Conservation (phyloP, 2,888 invertebrate species). For the Phragmatobia fuliginosa region DNA sequence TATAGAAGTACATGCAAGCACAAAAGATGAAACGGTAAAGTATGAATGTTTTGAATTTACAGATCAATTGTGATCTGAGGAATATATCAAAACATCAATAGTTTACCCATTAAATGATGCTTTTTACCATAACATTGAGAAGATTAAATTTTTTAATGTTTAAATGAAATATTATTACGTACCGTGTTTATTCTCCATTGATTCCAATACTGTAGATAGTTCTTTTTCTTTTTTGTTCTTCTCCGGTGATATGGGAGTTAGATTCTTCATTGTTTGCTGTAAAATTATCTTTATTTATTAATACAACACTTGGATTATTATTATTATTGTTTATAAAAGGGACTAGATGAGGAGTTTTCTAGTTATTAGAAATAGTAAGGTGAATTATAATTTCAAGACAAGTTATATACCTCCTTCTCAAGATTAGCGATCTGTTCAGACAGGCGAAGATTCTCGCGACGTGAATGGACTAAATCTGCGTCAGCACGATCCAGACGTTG, state of each 20-base stretch:
- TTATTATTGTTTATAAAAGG: too few relatives aligned
- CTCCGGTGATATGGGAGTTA: constrained; percentile 87
- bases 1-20: constrained; percentile 78
- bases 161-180: constrained; percentile 64
- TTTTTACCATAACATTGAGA: constrained; percentile 27
- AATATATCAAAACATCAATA: constrained; percentile 85
- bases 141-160: background rate
- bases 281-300: constrained; percentile 32
- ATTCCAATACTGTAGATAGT: constrained; percentile 90
- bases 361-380: background rate
- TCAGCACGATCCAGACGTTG: constrained; percentile 93
- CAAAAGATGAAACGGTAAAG: constrained; percentile 84
- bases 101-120: constrained; percentile 79
- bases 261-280: constrained; percentile 87
- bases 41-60: constrained; percentile 83
- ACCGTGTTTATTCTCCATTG: constrained; percentile 95
- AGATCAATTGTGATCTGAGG: constrained; percentile 46
- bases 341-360: background rate
- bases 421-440: constrained; percentile 92
- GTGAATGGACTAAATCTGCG: constrained; percentile 92
- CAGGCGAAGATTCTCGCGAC: constrained; percentile 92
- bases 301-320: background rate
- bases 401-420: constrained; percentile 91
- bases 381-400: background rate
- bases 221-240: constrained; percentile 90